Percentiles rank a stretch among this genome's conserved stretches.
phyloP scores from a whole-genome alignment of 2,113 vertebrate genomes.

The Alouatta palliata region DNA sequence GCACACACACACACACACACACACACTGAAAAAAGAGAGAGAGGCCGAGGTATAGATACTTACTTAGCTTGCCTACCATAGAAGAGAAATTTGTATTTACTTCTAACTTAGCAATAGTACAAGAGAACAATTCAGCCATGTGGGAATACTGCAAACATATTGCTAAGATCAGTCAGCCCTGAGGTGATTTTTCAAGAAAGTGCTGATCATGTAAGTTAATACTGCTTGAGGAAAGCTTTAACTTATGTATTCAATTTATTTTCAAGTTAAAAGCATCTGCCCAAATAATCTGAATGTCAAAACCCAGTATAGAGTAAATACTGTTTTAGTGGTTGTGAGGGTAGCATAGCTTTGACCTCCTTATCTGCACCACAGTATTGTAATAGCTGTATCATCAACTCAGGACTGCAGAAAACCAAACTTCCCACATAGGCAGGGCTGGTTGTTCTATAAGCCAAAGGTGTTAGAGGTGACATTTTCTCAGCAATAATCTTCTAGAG shows the following conservation, averaged over 20 bases:
- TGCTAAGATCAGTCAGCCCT: not conserved
- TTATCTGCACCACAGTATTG: not conserved
- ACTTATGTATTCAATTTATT: conserved; percentile 52
- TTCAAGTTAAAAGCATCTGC: conserved; percentile 35
- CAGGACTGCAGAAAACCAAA: not conserved
- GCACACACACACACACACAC: not conserved
- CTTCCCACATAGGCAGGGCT: not conserved
- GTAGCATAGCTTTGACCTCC: not conserved
- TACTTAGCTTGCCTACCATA: not conserved
- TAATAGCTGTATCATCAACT: not conserved
- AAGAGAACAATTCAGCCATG: not conserved
- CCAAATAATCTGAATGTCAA: not conserved
- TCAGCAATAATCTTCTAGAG: not conserved
- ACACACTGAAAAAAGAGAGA: accelerated
- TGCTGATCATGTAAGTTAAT: conserved; percentile 17
- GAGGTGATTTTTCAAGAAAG: conserved; percentile 15
- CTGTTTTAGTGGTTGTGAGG: not conserved
- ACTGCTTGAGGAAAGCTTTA: not conserved
- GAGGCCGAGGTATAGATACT: not conserved
- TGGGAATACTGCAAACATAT: not conserved
- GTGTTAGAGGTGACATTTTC: not conserved
- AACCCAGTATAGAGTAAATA: not conserved
- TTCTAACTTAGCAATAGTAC: not conserved
- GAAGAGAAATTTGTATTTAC: not conserved
- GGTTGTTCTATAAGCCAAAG: not conserved